Evolutionary conservation across 2,888 invertebrate species (phyloP).

Genomic region (Bellardia bayeri): DNA sequence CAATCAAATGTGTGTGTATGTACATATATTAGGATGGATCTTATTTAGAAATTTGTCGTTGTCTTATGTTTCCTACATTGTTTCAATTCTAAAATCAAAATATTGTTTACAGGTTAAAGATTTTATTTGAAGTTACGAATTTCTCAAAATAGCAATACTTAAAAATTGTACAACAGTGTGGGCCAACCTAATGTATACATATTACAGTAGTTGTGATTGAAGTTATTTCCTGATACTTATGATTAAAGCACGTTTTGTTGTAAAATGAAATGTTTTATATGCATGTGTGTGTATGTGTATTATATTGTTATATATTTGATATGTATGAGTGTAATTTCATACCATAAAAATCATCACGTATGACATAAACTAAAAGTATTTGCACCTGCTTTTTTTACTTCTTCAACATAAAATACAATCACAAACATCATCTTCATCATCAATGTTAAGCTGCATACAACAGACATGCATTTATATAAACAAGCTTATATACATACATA

Average conservation of each 20-base stretch:
- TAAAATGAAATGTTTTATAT: constrained; percentile 49
- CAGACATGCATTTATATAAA: neutral
- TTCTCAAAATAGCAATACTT: no score
- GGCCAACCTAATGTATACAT: neutral
- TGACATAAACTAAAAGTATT: constrained; percentile 69
- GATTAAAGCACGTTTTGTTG: constrained; percentile 69
- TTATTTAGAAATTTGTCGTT: no score
- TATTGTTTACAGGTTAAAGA: no score
- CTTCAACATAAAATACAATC: constrained; percentile 44
- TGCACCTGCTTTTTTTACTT: constrained; percentile 63
- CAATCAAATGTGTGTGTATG: neutral
- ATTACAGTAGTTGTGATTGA: neutral
- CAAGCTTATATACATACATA: neutral
- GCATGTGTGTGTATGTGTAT: neutral
- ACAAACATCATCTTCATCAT: constrained; percentile 47
- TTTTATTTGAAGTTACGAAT: no score
- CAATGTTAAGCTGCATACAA: constrained; percentile 30
- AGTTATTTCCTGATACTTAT: constrained; percentile 54
- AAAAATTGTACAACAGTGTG: no score
- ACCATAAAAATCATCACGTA: constrained; percentile 67
- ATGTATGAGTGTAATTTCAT: constrained; percentile 1
- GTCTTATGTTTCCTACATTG: no score
- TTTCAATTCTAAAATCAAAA: no score
- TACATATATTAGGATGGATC: no score
- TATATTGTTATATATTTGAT: neutral